Conservation (phyloP, 1,140 invertebrate species). For the Neodiprion fabricii region DNA sequence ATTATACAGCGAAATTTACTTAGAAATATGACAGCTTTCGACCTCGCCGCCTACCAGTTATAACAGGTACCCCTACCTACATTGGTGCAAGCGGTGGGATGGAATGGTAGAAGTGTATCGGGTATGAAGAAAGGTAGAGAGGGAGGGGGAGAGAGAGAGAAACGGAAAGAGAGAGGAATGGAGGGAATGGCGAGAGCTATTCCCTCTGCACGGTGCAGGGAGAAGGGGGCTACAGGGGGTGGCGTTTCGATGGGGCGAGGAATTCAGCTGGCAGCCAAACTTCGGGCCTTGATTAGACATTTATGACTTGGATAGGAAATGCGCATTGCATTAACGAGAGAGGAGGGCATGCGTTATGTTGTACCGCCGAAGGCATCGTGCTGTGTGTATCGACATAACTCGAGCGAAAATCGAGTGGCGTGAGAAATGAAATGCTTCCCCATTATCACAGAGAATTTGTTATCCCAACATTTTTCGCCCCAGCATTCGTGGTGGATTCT, state of each 20-base stretch:
- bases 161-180: slow-evolving; percentile 16
- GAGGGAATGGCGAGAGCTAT: slow-evolving; percentile 33
- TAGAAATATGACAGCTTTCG: slow-evolving; percentile 27
- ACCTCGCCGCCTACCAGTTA: not conserved
- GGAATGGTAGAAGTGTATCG: not conserved
- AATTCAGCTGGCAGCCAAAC: slow-evolving; percentile 22
- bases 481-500: too few relatives aligned
- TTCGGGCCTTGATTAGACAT: slow-evolving; percentile 40
- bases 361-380: too few relatives aligned
- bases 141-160: slow-evolving; percentile 3
- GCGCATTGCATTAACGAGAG: slow-evolving; percentile 26
- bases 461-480: too few relatives aligned
- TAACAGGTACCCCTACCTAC: not conserved
- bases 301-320: slow-evolving; percentile 33
- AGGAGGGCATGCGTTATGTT: not conserved
- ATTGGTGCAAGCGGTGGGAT: too few relatives aligned
- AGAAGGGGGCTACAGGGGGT: not conserved
- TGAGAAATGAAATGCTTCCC: too few relatives aligned
- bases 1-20: slow-evolving; percentile 35
- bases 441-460: too few relatives aligned
- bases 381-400: too few relatives aligned
- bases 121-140: not conserved
- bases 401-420: too few relatives aligned
- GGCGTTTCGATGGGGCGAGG: not conserved
- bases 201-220: slow-evolving; percentile 33